Evolutionary conservation across 92 coral and sea anemone species (phyloP), one percentile per base, ranked within the genome.

Genomic region (Paragorgia papillata): DNA sequence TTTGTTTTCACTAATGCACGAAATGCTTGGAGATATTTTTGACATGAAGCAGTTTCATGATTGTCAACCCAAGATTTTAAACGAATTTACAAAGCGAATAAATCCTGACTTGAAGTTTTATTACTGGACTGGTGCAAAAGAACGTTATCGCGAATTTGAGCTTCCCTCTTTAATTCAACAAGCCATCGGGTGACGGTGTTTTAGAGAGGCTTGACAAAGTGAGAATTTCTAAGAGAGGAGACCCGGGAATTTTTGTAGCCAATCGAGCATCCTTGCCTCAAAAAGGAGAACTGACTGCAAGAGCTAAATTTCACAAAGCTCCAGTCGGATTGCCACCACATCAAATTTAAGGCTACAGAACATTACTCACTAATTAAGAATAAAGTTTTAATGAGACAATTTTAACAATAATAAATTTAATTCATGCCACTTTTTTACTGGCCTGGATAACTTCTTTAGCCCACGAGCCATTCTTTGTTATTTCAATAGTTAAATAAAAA

Each of bases 121-220:
- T 57, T 87, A 87, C 74, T 87, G 87, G 85, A 87, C 96, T 3
- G 88, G 96, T 27, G 80, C 79, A 7, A 86, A 86, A 18, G 61
- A 61, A 34, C 57, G 87, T 14, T 89, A 69, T 84, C 80, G 83
- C 40, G 87, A 90, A 19, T 81, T 81, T 66, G 87, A 74, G 35
- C 78, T 87, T 22, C 87, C 87, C 3, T 81, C 85, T 12, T n/a
- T n/a, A n/a, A n/a, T 89, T 89, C 58, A 89, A 87, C 33, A 62
- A 40, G 28, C 89, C 96, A 62, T 44, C 82, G 30, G 89, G 89
- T n/a, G 78, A 69, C 32, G 90, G 87, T 25, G 22, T 60, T 31
- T 54, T 25, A 39, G 78, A 81, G 51, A 55, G 85, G 50, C 80
- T 81, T 41, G 79, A 80, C 19, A 57, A 58, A 31, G 50, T 80